Evolutionary conservation across 2,113 vertebrate genomes (phyloP), one percentile per base, ranked within the genome.

Genomic region (Cyanoramphus novaezelandiae): DNA sequence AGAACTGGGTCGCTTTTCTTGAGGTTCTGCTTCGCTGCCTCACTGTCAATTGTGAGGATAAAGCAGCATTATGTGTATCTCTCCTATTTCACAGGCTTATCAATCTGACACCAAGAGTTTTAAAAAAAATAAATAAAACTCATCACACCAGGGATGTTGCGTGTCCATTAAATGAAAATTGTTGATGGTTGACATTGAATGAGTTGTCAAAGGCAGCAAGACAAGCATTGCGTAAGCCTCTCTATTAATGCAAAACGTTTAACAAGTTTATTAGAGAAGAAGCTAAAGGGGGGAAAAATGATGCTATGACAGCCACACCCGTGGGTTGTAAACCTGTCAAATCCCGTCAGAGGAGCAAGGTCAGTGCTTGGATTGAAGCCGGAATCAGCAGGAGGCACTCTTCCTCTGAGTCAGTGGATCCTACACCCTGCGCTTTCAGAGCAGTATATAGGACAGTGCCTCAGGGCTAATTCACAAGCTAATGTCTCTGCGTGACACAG

Each of bases 11-110:
- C 10, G 33, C 84, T 80, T 96, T 94, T 94, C 93, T 90, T 46
- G 92, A 97, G 93, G 95, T 89, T 97, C 96, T 97, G 96, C 91
- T 85, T 90, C 92, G 17, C 83, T 72, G 69, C 77, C 86, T 97
- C 86, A 31, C 96, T 86, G 75, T 93, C 96, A 93, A 78, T 96
- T 70, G 95, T 94, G 88, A 62, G 90, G 90, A 90, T 95, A 97
- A 96, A 97, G 94, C 53, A 5, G 78, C 86, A 93, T 98, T 97
- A 97, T 97, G 94, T 95, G 96, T 59, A 95, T 85, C 97, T 95
- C 86, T 96, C 93, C 95, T 93, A 90, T 97, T 97, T 97, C 95
- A 93, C 82, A 87, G 86, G 83, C 95, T 97, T 97, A 97, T 94
- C 94, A 60, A 89, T 93, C 88, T 97, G 97, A 97, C 96, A 96